Conservation (phyloP, 2,113 vertebrate species). For the Hippocampus comes region DNA sequence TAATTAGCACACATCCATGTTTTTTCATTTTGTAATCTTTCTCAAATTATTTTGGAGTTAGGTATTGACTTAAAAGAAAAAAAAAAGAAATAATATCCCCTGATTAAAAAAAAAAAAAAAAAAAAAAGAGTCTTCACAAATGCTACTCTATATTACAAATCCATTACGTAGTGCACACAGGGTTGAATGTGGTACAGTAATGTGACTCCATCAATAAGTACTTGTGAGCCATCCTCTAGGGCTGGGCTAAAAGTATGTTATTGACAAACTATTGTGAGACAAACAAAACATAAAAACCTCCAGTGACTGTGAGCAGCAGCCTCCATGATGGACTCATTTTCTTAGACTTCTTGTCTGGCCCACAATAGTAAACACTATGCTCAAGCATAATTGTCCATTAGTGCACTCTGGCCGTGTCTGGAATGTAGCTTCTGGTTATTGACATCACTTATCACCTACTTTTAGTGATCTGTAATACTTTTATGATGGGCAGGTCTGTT, state of each 20-base stretch:
- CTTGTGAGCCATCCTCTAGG: slow-evolving; percentile 22
- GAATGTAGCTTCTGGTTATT: background rate
- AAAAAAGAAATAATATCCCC: background rate
- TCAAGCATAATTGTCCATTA: background rate
- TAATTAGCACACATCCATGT: background rate
- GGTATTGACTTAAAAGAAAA: background rate
- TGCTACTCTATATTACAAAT: background rate
- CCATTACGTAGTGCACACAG: background rate
- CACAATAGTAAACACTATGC: background rate
- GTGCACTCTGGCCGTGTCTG: background rate
- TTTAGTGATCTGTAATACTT: no score
- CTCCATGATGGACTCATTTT: background rate
- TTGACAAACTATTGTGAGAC: slow-evolving; percentile 22
- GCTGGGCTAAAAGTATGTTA: slow-evolving; percentile 13
- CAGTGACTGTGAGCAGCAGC: background rate
- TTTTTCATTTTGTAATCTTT: background rate
- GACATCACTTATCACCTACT: background rate
- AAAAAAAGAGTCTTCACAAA: background rate
- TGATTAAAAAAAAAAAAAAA: background rate
- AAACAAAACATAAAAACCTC: background rate
- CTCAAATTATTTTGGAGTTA: background rate
- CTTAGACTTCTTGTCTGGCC: background rate
- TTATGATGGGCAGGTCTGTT: no score
- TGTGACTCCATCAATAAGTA: slow-evolving; percentile 36
- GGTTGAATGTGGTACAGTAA: slow-evolving; percentile 6